phyloP scores from a whole-genome alignment of 2,797 vertebrate genomes.

The Acanthurus lineatus region DNA sequence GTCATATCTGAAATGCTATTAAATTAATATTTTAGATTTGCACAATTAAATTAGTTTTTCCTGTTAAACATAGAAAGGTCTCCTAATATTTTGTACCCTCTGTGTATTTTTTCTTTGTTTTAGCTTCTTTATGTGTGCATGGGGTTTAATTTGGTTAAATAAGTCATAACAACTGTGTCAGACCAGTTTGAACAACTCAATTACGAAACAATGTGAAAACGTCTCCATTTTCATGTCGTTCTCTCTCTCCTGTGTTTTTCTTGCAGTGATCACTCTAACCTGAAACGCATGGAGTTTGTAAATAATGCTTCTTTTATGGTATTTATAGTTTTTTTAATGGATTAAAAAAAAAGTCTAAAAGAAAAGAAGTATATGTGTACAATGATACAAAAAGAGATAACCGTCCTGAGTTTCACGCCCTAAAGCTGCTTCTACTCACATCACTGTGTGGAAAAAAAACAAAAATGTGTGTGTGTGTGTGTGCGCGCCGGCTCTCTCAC shows the following conservation, averaged over 20 bases:
- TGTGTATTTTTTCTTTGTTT: not conserved
- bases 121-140: conserved; percentile 65
- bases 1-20: not conserved
- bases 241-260: conserved; percentile 85
- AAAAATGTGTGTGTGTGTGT: conserved; percentile 64
- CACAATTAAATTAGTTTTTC: not conserved
- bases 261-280: conserved; percentile 99
- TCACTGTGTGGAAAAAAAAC: conserved; percentile 74
- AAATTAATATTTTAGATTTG: not conserved
- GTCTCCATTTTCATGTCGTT: conserved; percentile 51
- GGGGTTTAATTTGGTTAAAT: conserved; percentile 34
- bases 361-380: conserved; percentile 80
- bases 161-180: conserved; percentile 18
- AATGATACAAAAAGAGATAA: conserved; percentile 72
- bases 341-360: conserved; percentile 82
- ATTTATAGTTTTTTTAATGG: conserved; percentile 95
- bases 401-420: conserved; percentile 83
- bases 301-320: conserved; percentile 94
- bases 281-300: conserved; percentile 98
- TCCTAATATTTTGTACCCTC: conserved; percentile 37
- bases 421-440: conserved; percentile 91
- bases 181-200: conserved; percentile 41
- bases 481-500: conserved; percentile 67
- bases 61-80: not conserved
- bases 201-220: conserved; percentile 37